Percentiles rank a stretch among this genome's conserved stretches.
Conservation (phyloP, 2,888 invertebrate genomes). For the Cephus nigrinus region DNA sequence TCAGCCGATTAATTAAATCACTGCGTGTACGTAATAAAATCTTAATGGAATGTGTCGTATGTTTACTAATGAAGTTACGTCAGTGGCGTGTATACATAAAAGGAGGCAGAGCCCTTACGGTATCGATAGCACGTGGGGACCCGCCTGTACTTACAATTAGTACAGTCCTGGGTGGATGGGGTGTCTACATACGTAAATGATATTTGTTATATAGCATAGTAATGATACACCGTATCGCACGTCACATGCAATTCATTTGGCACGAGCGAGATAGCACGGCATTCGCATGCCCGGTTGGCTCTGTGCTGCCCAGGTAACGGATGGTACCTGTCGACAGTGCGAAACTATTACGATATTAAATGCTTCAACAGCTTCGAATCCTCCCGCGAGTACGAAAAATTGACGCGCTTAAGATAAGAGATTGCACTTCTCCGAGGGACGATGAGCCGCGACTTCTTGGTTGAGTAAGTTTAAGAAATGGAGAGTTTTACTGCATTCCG, state of each 20-base stretch:
- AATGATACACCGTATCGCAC: constrained; percentile 7
- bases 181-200: neutral
- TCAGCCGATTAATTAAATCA: neutral
- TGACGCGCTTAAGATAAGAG: constrained; percentile 25
- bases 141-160: neutral
- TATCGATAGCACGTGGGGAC: neutral
- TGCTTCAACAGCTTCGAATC: constrained; percentile 32
- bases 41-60: neutral
- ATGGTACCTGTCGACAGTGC: constrained; percentile 33
- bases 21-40: neutral
- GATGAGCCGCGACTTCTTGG: neutral
- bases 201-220: neutral
- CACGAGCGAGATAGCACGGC: constrained; percentile 33
- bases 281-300: constrained; percentile 48
- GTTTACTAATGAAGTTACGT: neutral
- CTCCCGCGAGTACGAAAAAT: constrained; percentile 18
- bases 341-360: constrained; percentile 41
- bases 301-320: constrained; percentile 36
- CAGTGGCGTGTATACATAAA: neutral
- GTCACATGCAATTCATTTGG: constrained; percentile 52
- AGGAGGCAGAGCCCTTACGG: neutral
- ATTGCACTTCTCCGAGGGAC: constrained; percentile 21
- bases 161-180: neutral
- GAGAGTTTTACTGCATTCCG: neutral
- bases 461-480: neutral